A percentile compares a stretch with the other conserved stretches of the same genome.
These are phyloP conservation scores for Ursus arctos DNA, from an alignment of 2,113 vertebrate genomes.

Conservation along the genomic window DNA sequence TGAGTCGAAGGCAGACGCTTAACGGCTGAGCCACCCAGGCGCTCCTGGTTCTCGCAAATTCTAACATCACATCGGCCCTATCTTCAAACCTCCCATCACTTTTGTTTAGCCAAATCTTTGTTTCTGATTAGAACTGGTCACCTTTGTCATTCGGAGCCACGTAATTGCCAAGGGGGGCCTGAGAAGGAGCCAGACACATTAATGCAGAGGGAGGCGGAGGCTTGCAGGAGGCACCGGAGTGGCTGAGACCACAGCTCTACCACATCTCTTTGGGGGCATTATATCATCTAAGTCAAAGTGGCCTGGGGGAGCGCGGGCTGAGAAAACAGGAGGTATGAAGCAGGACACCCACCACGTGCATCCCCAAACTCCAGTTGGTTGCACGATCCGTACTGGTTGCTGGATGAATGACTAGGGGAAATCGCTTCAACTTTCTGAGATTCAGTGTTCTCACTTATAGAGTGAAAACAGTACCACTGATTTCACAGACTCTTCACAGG, in stretches of 20 bases:
- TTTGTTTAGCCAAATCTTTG: background rate
- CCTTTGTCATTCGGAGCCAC: background rate
- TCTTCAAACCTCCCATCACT: background rate
- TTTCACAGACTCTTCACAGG: background rate
- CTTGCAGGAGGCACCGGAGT: background rate
- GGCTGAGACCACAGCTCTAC: background rate
- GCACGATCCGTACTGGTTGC: too few species aligned
- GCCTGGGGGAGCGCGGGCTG: fast-evolving
- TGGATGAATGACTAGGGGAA: background rate
- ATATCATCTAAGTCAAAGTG: background rate
- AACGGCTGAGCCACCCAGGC: too few species aligned
- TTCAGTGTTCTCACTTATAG: background rate
- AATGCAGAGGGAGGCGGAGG: background rate
- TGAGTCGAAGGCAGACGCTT: too few species aligned
- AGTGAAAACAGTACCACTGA: conserved; percentile 15
- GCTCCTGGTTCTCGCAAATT: background rate
- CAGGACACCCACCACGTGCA: background rate
- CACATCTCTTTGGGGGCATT: background rate
- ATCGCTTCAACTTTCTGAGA: background rate
- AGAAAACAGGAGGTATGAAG: background rate
- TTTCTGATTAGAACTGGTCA: background rate
- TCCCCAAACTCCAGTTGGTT: fast-evolving
- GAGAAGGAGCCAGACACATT: background rate
- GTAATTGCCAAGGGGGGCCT: background rate
- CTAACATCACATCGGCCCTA: background rate